These are phyloP conservation scores for Etheostoma perlongum DNA, from an alignment of 2,797 vertebrate species.

Conservation along the genomic window DNA sequence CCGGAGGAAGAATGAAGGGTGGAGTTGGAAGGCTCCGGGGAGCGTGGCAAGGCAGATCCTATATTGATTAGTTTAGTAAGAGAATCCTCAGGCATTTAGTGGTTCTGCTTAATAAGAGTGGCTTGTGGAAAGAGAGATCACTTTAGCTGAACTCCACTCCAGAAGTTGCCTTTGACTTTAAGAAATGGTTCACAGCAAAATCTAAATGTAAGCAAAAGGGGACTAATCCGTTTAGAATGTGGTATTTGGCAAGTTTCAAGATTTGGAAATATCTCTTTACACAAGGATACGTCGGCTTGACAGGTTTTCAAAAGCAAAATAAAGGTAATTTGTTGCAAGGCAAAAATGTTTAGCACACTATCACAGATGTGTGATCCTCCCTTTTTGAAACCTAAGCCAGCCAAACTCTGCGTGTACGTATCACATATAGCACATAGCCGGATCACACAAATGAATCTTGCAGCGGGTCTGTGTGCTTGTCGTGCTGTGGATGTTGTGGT, in stretches of 20 bases:
- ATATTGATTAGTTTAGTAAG: conserved; percentile 85
- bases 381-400: conserved; percentile 13
- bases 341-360: background rate
- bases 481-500: conserved; percentile 48
- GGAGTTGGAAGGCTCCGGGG: conserved; percentile 61
- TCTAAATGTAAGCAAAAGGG: conserved; percentile 58
- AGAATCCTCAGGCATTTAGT: conserved; percentile 83
- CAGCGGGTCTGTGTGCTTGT: conserved; percentile 25
- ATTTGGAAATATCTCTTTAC: conserved; percentile 12
- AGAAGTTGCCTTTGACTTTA: conserved; percentile 55
- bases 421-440: conserved; percentile 15
- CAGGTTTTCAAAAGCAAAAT: background rate
- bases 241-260: conserved; percentile 6
- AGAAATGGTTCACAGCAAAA: conserved; percentile 55
- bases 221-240: conserved; percentile 34
- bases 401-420: background rate
- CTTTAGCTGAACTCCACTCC: conserved; percentile 74
- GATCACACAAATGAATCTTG: conserved; percentile 48
- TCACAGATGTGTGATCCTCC: conserved; percentile 28
- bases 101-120: conserved; percentile 81
- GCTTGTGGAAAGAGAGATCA: conserved; percentile 74
- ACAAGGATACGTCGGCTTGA: background rate
- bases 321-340: conserved; percentile 14
- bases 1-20: conserved; percentile 61
- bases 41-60: conserved; percentile 65